These are phyloP conservation scores for Drosophila bipectinata DNA, from an alignment of 1,140 invertebrate genomes.

Conservation along the genomic window DNA sequence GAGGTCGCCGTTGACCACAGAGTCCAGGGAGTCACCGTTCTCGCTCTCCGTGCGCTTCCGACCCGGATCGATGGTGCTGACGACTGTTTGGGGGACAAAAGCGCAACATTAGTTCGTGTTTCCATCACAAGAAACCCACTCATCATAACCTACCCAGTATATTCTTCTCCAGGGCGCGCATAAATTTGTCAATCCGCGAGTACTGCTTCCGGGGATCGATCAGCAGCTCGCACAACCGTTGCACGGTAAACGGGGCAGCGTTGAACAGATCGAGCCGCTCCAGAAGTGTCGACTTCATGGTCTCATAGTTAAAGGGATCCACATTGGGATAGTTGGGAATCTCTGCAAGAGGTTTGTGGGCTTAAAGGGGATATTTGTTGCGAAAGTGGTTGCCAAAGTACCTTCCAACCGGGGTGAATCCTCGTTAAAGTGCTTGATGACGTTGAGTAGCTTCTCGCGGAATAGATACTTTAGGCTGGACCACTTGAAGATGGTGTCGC, in stretches of 20 bases:
- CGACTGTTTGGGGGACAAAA: constrained; percentile 85
- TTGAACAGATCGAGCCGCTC: constrained; percentile 93
- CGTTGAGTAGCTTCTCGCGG: constrained; percentile 92
- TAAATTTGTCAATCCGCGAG: constrained; percentile 97
- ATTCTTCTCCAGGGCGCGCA: constrained; percentile 97
- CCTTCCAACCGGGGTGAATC: constrained; percentile 88
- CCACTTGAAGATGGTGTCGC: constrained; percentile 97
- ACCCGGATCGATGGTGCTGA: constrained; percentile 96
- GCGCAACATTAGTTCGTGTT: not conserved
- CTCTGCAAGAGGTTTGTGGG: constrained; percentile 74
- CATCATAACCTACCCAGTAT: constrained; percentile 86
- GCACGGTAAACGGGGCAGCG: constrained; percentile 97
- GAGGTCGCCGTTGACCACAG: constrained; percentile 86
- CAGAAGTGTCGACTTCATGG: constrained; percentile 93
- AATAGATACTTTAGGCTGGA: constrained; percentile 93
- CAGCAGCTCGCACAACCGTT: constrained; percentile 96
- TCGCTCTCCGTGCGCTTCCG: constrained; percentile 86
- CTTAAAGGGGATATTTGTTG: not conserved
- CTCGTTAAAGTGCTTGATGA: constrained; percentile 94
- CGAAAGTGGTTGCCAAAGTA: constrained; percentile 21
- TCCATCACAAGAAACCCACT: too few species aligned
- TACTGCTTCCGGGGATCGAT: constrained; percentile 97
- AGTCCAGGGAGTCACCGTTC: constrained; percentile 88
- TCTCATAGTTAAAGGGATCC: constrained; percentile 95
- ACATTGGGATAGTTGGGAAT: constrained; percentile 94